These are phyloP conservation scores for Morpho deidamia DNA, from an alignment of 2,888 invertebrate genomes.

Conservation along the genomic window DNA sequence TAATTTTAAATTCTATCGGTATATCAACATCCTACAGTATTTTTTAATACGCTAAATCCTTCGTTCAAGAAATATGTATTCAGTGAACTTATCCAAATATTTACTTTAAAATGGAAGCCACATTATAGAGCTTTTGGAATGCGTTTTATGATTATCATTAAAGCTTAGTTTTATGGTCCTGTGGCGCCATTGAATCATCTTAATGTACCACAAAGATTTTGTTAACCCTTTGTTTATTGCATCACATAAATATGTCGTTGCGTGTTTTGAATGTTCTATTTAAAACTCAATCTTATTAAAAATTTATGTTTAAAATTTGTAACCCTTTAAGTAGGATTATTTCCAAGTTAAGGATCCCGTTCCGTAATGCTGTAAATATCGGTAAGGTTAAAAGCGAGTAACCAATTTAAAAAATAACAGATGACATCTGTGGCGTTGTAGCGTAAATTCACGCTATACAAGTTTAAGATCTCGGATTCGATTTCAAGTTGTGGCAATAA, in stretches of 20 bases:
- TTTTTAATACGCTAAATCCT: not conserved
- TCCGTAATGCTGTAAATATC: no score
- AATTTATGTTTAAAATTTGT: no score
- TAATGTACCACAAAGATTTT: slow-evolving; percentile 15
- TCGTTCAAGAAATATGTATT: no score
- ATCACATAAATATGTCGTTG: slow-evolving; percentile 12
- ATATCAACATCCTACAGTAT: not conserved
- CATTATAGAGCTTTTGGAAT: slow-evolving; percentile 13
- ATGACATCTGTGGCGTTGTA: no score
- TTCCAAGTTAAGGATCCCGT: no score
- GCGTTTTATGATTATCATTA: slow-evolving; percentile 16
- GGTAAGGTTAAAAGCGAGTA: no score
- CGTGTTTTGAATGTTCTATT: not conserved
- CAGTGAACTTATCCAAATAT: slow-evolving; percentile 9
- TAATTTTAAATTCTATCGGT: no score
- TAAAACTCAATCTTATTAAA: not conserved
- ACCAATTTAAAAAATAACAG: no score
- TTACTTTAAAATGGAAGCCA: slow-evolving; percentile 11
- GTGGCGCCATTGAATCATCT: slow-evolving; percentile 18
- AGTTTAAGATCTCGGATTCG: no score
- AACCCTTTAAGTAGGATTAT: no score
- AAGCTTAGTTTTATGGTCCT: slow-evolving; percentile 16
- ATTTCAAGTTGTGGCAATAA: no score
- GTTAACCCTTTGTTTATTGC: slow-evolving; percentile 14
- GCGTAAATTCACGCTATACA: no score